These are phyloP conservation scores for Lampropteryx suffumata DNA, from an alignment of 2,888 invertebrate species.

Conservation along the genomic window DNA sequence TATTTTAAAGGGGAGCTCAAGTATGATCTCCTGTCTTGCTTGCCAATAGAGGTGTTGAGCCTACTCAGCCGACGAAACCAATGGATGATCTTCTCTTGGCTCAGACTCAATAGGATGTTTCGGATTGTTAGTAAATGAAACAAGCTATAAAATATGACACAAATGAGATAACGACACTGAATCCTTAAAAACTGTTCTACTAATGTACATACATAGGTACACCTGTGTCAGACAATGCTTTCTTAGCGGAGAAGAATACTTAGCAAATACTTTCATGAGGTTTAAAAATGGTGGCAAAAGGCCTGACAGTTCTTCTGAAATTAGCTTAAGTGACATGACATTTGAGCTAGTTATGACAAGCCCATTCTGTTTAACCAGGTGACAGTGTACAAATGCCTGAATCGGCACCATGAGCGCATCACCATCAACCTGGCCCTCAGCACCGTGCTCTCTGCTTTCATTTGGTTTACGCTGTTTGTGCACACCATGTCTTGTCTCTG, in stretches of 20 bases:
- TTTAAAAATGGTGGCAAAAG: no score
- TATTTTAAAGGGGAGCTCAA: slow-evolving; percentile 57
- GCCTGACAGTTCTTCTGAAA: no score
- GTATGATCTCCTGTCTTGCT: slow-evolving; percentile 55
- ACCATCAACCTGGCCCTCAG: slow-evolving; percentile 53
- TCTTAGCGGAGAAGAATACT: no score
- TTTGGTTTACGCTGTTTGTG: slow-evolving; percentile 65
- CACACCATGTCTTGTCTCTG: slow-evolving; percentile 60
- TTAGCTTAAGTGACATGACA: no score
- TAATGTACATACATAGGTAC: no score
- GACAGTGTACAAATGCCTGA: slow-evolving; percentile 56
- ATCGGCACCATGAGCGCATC: slow-evolving; percentile 49
- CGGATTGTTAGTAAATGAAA: slow-evolving; percentile 44
- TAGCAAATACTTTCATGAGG: no score
- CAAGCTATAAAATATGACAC: no score
- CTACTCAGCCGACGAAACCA: slow-evolving; percentile 26
- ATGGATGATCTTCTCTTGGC: slow-evolving; percentile 52
- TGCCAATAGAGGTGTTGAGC: slow-evolving; percentile 57
- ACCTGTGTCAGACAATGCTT: no score
- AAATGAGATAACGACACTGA: no score
- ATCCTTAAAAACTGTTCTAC: no score
- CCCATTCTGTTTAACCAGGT: no score
- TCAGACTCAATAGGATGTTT: slow-evolving; percentile 62
- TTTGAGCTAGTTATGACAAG: no score
- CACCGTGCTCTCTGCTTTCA: slow-evolving; percentile 49